Percentiles rank a stretch among this genome's conserved stretches.
Evolutionary conservation across 2,888 invertebrate genomes (phyloP).

Genomic region (Anticlea derivata): DNA sequence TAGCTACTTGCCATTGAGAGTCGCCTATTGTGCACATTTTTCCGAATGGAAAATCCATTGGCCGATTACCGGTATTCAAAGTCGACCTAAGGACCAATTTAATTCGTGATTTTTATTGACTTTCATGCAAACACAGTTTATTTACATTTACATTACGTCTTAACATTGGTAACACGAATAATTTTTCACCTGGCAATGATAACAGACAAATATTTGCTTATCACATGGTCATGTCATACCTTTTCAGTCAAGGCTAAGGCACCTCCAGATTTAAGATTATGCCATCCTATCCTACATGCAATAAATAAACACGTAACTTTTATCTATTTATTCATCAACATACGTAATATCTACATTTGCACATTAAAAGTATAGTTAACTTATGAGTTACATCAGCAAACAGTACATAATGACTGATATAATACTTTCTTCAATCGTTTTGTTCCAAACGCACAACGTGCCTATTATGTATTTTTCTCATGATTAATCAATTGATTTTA

Average conservation of each 20-base stretch:
- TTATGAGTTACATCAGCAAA: conserved; percentile 75
- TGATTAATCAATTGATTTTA: conserved; percentile 34
- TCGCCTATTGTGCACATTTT: no score
- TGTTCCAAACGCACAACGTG: conserved; percentile 60
- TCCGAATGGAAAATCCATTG: no score
- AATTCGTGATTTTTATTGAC: no score
- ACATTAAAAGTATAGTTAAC: conserved; percentile 75
- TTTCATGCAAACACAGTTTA: no score
- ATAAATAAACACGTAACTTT: conserved; percentile 58
- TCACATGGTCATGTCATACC: conserved; percentile 33
- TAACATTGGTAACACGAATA: background rate
- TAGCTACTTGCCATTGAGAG: no score
- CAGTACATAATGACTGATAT: conserved; percentile 64
- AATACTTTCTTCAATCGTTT: conserved; percentile 66
- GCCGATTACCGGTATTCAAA: no score
- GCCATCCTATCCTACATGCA: conserved; percentile 18
- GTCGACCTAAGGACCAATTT: no score
- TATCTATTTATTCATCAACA: conserved; percentile 84
- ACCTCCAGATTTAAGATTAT: conserved; percentile 8
- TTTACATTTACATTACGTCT: background rate
- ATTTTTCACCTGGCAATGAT: conserved; percentile 28
- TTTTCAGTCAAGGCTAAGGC: conserved; percentile 32
- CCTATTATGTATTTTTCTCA: conserved; percentile 40
- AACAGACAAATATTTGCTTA: conserved; percentile 27
- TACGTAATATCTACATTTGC: conserved; percentile 84